Evolutionary conservation across 2,797 vertebrate genomes (phyloP), one percentile per base, ranked within the genome.

Genomic region (Pangasius larnaudii): DNA sequence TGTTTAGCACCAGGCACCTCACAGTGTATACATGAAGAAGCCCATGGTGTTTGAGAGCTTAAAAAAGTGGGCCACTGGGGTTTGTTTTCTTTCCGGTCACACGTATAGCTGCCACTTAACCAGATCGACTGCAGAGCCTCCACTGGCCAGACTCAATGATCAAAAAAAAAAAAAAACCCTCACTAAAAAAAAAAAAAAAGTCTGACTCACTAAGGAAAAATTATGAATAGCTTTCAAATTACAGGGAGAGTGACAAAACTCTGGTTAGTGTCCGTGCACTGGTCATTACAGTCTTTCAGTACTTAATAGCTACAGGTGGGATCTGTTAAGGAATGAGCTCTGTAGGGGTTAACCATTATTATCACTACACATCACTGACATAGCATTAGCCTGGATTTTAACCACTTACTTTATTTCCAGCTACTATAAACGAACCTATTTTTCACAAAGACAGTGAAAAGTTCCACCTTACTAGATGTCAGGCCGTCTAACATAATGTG

Each of bases 1-100:
- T 86, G 92, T 93, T 92, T 39, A 83, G 91, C 88, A 59, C 89
- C 92, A 89, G 90, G 77, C 86, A 49, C 91, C 88, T 90, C 93
- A 92, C 93, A 91, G 94, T 92, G 93, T 94, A 86, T 92, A 92
- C 90, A 92, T 93, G 93, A 94, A 94, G 91, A 53, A 89, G 87
- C 90, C 61, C 88, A 80, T 91, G 90, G 93, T 91, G 87, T 93
- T 93, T 93, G 82, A 92, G 92, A 93, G 91, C 90, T 92, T 91
- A 86, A 93, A 89, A 92, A 94, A 92, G 92, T 90, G 85, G 61
- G 88, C 90, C 88, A 75, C 87, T 7, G 90, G 90, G 88, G 61
- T 87, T 94, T 95, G 95, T 92, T 95, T 95, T 93, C 91, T 93
- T 93, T 95, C 79, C 91, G 84, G 72, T 92, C 90, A 95, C 95